Base-by-base conservation (phyloP, 92 coral and sea anemone genomes). In the Nematostella vectensis region DNA sequence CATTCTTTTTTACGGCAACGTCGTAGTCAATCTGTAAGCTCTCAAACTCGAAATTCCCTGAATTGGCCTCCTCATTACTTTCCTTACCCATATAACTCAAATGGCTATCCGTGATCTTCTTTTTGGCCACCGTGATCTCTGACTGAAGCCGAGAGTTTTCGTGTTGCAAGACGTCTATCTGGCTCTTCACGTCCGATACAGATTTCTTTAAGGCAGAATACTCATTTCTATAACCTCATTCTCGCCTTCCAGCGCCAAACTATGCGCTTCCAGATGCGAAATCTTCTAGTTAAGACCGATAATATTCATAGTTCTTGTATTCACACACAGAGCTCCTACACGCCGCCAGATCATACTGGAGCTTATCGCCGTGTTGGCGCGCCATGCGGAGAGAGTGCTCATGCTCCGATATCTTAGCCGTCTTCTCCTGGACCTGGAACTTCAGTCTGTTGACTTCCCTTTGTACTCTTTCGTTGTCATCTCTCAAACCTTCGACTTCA, bases 261-360 rank as follows among this genome's bases (percentile, higher is more conserved):
- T 67, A n/a, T 61, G 79, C 11, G 94, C 72, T 8, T 79, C 70
- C 15, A 83, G 54, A 31, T 55, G 65, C 2, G 94, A 57, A 22
- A 80, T 62, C 47, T 68, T 72, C 45, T 78, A 68, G 25, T 74
- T 68, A 31, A 83, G 69, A 15, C 66, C 40, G 25, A 80, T 67
- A 44, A 80, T 54, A 20, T 80, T 78, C 68, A 21, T 72, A 69
- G 2, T 69, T 76, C 52, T 62, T 75, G 65, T 75, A 71, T 20
- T 48, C 77, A 28, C 70, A 56, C 42, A 71, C 72, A 1, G 76
- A 65, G 54, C 69, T 74, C 31, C 57, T 65, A 15, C 65, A 55
- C 26, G 68, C 73, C 25, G 65, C 57, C 6, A 80, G 37, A 50
- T 80, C 82, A 33, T 57, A 68, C 27, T 72, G 72, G 6, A 81